Base-by-base conservation (phyloP, 2,797 vertebrate species). In the Nothura maculosa region DNA sequence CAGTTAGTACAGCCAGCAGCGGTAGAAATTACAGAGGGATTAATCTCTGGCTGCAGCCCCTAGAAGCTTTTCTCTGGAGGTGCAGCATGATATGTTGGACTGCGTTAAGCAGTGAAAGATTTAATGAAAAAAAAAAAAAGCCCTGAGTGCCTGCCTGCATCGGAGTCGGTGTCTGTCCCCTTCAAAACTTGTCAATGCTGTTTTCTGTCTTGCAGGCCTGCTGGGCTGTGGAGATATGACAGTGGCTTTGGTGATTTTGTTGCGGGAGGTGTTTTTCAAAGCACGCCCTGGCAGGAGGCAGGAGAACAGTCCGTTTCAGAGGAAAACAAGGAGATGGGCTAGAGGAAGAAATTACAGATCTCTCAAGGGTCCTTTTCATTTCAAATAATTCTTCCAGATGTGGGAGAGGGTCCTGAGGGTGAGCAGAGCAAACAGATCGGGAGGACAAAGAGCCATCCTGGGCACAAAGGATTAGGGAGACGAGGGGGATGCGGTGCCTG, bases 1-100 rank as follows among this genome's bases (percentile, higher is more conserved):
- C 93, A 94, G 96, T 97, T 96, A 90, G 93, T 92, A 94, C 95
- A 34, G 93, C 96, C 92, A 81, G 85, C 63, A 96, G 85, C 83
- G 81, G 85, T 95, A 94, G 96, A 97, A 97, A 97, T 97, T 97
- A 97, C 90, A 97, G 91, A 77, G 66, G 90, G 96, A 97, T 98
- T 98, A 97, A 97, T 97, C 95, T 97, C 94, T 91, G 97, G 60
- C 89, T 84, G 27, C 88, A 94, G 84, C 81, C 90, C 87, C 93
- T 79, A 92, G 85, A 97, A 94, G 89, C 83, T 92, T 94, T 91
- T 88, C 96, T 97, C 93, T 1, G 1, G 92, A 96, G 95, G 72
- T 48, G 55, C 69, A 76, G 75, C 77, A 91, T 92, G 94, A 94
- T 92, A 36, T 94, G 95, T 92, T 96, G 96, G 96, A 96, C 93